Conservation (phyloP, 2,888 invertebrate species). For the Pseudeuparius sepicola region DNA sequence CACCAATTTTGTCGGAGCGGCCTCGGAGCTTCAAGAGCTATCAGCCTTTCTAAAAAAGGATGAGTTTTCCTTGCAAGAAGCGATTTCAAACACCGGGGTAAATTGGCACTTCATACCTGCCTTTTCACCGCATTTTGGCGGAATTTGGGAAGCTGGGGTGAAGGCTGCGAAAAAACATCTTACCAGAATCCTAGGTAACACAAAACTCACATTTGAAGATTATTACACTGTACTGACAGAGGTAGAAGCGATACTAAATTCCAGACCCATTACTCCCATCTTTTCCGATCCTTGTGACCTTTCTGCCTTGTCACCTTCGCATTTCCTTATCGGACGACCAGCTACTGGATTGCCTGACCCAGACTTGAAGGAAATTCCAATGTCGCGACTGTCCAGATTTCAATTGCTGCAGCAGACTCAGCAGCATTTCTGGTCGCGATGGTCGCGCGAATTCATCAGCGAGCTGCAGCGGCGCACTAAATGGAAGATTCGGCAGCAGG, state of each 20-base stretch:
- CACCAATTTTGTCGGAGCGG: slow-evolving; percentile 20
- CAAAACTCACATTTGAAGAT: slow-evolving; percentile 6
- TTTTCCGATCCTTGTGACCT: slow-evolving; percentile 23
- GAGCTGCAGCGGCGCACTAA: slow-evolving; percentile 9
- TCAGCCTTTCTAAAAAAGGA: slow-evolving; percentile 7
- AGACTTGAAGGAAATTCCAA: slow-evolving; percentile 13
- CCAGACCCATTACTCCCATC: slow-evolving; percentile 25
- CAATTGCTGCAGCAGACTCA: slow-evolving; percentile 20
- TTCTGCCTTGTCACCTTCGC: slow-evolving; percentile 23
- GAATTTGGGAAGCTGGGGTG: slow-evolving; percentile 29
- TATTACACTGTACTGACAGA: slow-evolving; percentile 7
- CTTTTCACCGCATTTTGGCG: slow-evolving; percentile 26
- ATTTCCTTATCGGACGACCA: slow-evolving; percentile 24
- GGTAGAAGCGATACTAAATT: slow-evolving; percentile 27
- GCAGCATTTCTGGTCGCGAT: slow-evolving; percentile 15
- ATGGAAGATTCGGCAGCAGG: no score
- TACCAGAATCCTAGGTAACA: slow-evolving; percentile 7
- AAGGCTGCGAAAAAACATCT: slow-evolving; percentile 17
- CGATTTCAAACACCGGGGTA: slow-evolving; percentile 3
- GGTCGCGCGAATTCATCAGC: slow-evolving; percentile 7
- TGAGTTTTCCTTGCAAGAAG: background rate
- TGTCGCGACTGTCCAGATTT: slow-evolving; percentile 20
- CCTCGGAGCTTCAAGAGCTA: slow-evolving; percentile 6
- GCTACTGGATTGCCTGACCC: slow-evolving; percentile 19
- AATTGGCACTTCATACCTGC: slow-evolving; percentile 30